Base-by-base conservation (phyloP, 2,113 vertebrate species). In the Cebus imitator region DNA sequence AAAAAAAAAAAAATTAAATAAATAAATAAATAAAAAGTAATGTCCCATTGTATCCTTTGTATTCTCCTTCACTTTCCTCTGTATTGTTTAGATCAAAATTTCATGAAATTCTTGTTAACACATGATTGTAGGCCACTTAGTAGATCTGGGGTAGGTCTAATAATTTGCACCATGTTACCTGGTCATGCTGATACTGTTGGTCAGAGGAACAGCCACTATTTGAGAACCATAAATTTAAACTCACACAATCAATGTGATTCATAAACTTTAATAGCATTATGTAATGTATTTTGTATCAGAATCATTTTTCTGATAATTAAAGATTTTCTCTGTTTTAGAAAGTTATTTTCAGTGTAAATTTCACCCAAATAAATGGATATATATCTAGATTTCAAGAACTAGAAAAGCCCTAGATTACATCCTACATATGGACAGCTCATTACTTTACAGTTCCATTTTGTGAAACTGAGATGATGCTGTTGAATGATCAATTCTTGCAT, bases 251-350 rank as follows among this genome's bases (percentile, higher is more conserved):
- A 21, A 52, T 73, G 37, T 32, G 20, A 35, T 66, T 25, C 55
- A 16, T 64, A 78, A 2, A 48, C 68, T 91, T 90, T 82, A 90
- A 90, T 76, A 57, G 27, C 6, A 75, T 43, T 64, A 27, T 73
- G 2, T 58, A 37, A n/a, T 72, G 17, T 45, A 40, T 64, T 72
- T 93, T 75, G 6, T 11, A 25, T 68, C 40, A 57, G 55, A 81
- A 66, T 40, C 3, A 72, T 76, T 76, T 94, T 95, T 79, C 45
- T 79, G 4, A 8, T 90, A 50, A 21, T 81, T 73, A 92, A 8
- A 75, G 48, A 27, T 82, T 78, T 87, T 78, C 35, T 97, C 48
- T 88, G 16, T 76, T 96, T 55, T 78, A 87, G 61, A 66, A 76
- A 83, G 18, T 70, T 50, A 9, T 79, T 87, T 94, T 84, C 32